phyloP scores from a whole-genome alignment of 2,888 invertebrate species.

The Megastigmus dorsalis region DNA sequence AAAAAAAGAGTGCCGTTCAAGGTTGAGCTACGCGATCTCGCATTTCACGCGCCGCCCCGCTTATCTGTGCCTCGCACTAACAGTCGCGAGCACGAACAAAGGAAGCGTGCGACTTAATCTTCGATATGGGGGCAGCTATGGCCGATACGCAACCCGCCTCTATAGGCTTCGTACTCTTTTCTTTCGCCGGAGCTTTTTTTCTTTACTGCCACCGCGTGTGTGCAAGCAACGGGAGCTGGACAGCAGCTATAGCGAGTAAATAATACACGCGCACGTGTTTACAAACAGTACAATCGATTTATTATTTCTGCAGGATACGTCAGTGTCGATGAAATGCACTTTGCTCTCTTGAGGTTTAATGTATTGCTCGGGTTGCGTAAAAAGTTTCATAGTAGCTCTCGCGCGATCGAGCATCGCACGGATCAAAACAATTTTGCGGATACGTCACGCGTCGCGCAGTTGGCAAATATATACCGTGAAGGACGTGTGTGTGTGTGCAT shows the following conservation, averaged over 20 bases:
- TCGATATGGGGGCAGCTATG: too few relatives aligned
- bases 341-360: neutral
- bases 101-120: conserved; percentile 46
- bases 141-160: too few relatives aligned
- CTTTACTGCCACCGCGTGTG: neutral
- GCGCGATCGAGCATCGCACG: too few relatives aligned
- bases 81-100: conserved; percentile 30
- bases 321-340: neutral
- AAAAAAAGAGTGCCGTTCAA: conserved; percentile 31
- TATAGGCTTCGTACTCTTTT: too few relatives aligned
- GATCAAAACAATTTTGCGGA: neutral
- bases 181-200: neutral
- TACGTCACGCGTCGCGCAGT: too few relatives aligned
- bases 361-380: conserved; percentile 3
- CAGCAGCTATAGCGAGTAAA: too few relatives aligned
- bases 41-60: conserved; percentile 44
- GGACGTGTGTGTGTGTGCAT: too few relatives aligned
- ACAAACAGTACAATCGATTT: neutral
- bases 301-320: conserved; percentile 1
- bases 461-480: too few relatives aligned
- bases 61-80: conserved; percentile 24
- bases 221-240: neutral
- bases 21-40: conserved; percentile 41
- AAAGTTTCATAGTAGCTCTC: neutral
- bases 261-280: neutral